Conservation (phyloP, 2,888 invertebrate genomes). For the Ochropleura plecta region DNA sequence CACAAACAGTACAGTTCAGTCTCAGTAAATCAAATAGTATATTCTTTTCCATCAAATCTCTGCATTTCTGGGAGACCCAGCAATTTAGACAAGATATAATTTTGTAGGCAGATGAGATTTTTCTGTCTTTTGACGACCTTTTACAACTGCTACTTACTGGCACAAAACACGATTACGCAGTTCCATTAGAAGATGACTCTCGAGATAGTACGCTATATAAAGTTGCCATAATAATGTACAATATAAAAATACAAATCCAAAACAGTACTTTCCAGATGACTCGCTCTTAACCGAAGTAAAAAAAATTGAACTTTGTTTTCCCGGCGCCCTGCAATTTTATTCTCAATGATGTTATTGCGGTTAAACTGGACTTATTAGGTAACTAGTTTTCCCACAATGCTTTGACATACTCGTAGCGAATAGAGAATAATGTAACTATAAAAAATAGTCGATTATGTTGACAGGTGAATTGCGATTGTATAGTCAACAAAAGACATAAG, state of each 20-base stretch:
- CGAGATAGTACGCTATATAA: too few relatives aligned
- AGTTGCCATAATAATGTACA: too few relatives aligned
- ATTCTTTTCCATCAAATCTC: background rate
- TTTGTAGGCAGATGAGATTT: background rate
- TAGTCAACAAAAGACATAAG: too few relatives aligned
- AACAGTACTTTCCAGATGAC: constrained; percentile 39
- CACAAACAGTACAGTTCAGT: background rate
- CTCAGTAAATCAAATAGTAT: background rate
- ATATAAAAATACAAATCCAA: background rate
- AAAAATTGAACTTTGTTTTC: constrained; percentile 46
- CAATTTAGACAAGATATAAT: background rate
- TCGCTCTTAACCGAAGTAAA: constrained; percentile 35
- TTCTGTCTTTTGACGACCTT: background rate
- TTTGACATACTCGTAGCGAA: constrained; percentile 34
- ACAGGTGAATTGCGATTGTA: background rate
- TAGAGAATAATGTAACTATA: constrained; percentile 28
- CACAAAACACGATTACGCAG: too few relatives aligned
- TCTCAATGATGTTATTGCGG: constrained; percentile 22
- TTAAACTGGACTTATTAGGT: constrained; percentile 29
- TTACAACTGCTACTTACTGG: background rate
- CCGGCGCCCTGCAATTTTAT: constrained; percentile 33
- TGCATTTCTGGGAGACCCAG: background rate
- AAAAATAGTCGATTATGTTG: constrained; percentile 1
- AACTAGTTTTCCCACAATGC: constrained; percentile 47
- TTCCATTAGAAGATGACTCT: too few relatives aligned